Evolutionary conservation across 2,797 vertebrate species (phyloP), one percentile per base, ranked within the genome.

Genomic region (Pampus argenteus): DNA sequence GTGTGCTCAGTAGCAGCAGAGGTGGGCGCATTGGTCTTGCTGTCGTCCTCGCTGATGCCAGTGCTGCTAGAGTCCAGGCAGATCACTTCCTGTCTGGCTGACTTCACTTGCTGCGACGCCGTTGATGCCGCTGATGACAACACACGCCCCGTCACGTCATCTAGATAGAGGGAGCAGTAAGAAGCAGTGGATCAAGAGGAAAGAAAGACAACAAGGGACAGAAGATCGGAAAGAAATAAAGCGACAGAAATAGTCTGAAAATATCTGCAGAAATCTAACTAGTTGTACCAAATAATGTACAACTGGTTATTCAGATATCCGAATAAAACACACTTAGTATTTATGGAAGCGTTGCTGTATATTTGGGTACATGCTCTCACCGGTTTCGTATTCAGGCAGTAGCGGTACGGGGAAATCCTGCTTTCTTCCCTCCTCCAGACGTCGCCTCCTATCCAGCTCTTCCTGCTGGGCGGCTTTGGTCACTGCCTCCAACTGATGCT

Each of bases 391-490:
- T 63, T 96, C 96, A 52, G 95, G 86, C 47, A 95, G 92, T 57
- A 94, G 92, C 8, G 94, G 91, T 59, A 92, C 78, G 25, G 95
- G 94, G 44, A 96, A 96, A 72, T 97, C 96, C 74, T 83, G 78
- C 52, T 97, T 96, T 78, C 96, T 91, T 84, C 97, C 96, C 80
- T 96, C 95, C 61, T 97, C 96, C 72, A 98, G 92, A 25, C 97
- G 95, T 44, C 94, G 96, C 66, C 96, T 94, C 83, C 98, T 96
- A 82, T 99, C 96, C 68, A 96, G 25, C 91, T 99, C 98, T 76
- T 96, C 97, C 88, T 97, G 96, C 80, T 99, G 97, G 68, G 96
- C 97, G 48, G 94, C 95, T 95, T 97, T 97, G 90, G 97, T 99
- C 86, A 96, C 95, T 0, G 95, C 92, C 83, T 99, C 97, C 83